phyloP scores from a whole-genome alignment of 2,113 vertebrate species.

The Colius striatus region DNA sequence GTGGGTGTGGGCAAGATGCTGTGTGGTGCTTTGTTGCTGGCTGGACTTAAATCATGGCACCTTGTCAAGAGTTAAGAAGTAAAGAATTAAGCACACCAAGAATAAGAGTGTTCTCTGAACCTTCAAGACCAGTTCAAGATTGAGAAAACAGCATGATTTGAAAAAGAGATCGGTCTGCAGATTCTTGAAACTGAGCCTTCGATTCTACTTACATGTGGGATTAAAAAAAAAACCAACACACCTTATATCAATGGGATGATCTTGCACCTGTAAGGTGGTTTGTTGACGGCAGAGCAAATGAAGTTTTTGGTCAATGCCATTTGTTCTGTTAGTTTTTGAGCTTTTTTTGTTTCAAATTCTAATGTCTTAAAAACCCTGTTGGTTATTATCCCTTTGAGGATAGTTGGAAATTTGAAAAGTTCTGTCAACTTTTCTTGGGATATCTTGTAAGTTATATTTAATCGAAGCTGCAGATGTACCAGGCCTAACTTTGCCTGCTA shows the following conservation, averaged over 20 bases:
- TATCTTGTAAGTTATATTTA: neutral
- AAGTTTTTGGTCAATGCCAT: neutral
- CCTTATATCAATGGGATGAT: accelerated
- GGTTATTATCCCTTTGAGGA: neutral
- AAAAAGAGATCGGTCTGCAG: neutral
- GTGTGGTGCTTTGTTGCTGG: no score
- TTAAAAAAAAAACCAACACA: neutral
- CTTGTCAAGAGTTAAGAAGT: neutral
- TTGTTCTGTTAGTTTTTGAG: neutral
- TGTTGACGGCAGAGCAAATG: neutral
- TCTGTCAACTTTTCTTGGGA: neutral
- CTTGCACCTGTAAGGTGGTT: neutral
- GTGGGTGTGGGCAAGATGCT: no score
- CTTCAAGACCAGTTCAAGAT: neutral
- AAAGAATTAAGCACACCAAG: neutral
- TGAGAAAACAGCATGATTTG: neutral
- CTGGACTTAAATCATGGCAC: no score
- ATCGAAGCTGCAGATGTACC: neutral
- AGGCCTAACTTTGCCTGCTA: neutral
- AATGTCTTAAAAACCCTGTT: neutral
- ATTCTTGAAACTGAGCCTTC: neutral
- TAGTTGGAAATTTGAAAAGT: neutral
- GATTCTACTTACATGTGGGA: neutral
- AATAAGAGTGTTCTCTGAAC: neutral
- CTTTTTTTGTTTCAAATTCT: neutral